phyloP scores from a whole-genome alignment of 2,113 vertebrate species.

The Emydocephalus ijimae region DNA sequence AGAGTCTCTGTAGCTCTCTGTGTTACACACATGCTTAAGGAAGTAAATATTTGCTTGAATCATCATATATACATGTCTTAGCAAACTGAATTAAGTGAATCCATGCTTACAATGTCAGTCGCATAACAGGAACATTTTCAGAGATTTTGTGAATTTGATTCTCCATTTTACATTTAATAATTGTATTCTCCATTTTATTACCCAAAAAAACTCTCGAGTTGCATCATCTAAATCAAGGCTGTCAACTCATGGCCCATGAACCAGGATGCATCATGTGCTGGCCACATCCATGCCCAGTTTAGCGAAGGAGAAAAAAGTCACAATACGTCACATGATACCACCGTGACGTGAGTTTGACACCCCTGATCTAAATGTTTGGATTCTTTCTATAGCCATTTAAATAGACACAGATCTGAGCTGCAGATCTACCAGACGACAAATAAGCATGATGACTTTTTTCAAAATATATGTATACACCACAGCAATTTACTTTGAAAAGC shows the following conservation, averaged over 20 bases:
- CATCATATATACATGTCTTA: not conserved
- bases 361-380: not conserved
- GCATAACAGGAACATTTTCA: not conserved
- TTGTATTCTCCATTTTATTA: not conserved
- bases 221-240: not conserved
- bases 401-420: not conserved
- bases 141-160: not conserved
- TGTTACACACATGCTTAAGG: not conserved
- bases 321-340: no score
- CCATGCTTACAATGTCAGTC: not conserved
- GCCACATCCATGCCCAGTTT: no score
- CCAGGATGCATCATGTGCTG: no score
- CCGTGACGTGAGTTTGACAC: no score
- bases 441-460: not conserved
- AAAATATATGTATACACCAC: not conserved
- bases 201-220: not conserved
- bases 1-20: not conserved
- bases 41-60: not conserved
- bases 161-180: not conserved
- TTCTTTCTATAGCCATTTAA: not conserved
- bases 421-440: not conserved
- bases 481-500: not conserved
- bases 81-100: not conserved
- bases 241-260: no score
- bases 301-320: no score